These are phyloP conservation scores for Geodia barretti DNA, from an alignment of 37 sponge, comb jelly and placozoan species.

Conservation along the genomic window DNA sequence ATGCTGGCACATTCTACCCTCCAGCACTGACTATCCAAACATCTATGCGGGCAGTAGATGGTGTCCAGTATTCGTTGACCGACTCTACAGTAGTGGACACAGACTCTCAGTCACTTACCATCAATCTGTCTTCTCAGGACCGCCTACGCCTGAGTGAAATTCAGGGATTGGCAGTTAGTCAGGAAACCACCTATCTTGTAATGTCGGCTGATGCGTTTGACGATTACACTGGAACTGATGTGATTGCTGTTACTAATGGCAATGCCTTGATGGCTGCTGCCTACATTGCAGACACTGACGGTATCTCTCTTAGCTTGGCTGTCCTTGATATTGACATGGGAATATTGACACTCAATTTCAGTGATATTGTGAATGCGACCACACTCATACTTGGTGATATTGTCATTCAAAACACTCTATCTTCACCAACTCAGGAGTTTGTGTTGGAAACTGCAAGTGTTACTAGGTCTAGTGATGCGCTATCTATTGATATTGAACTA, in stretches of 20 bases:
- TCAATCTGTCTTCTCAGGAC: constrained; percentile 66
- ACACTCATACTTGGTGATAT: constrained; percentile 60
- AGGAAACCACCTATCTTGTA: constrained; percentile 75
- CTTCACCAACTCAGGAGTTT: background rate
- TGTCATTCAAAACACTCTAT: constrained; percentile 13
- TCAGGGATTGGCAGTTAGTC: constrained; percentile 48
- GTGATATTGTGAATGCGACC: constrained; percentile 72
- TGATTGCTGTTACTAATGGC: constrained; percentile 81
- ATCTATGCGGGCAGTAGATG: constrained; percentile 7
- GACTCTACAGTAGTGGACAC: constrained; percentile 44
- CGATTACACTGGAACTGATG: constrained; percentile 71
- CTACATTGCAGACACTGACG: constrained; percentile 55
- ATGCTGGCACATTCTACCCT: constrained; percentile 48
- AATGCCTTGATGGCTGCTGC: constrained; percentile 58
- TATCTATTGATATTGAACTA: constrained; percentile 46
- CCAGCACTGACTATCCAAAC: constrained; percentile 63
- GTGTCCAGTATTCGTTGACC: constrained; percentile 32
- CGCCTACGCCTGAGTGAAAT: constrained; percentile 64
- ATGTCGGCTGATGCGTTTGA: constrained; percentile 81
- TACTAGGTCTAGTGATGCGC: constrained; percentile 62
- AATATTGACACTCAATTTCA: constrained; percentile 68
- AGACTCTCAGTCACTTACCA: constrained; percentile 48
- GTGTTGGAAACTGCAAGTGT: constrained; percentile 29
- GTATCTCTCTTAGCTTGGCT: constrained; percentile 38
- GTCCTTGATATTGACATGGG: constrained; percentile 69